Evolutionary conservation across 2,113 vertebrate genomes (phyloP).

Genomic region (Syngnathus scovelli): DNA sequence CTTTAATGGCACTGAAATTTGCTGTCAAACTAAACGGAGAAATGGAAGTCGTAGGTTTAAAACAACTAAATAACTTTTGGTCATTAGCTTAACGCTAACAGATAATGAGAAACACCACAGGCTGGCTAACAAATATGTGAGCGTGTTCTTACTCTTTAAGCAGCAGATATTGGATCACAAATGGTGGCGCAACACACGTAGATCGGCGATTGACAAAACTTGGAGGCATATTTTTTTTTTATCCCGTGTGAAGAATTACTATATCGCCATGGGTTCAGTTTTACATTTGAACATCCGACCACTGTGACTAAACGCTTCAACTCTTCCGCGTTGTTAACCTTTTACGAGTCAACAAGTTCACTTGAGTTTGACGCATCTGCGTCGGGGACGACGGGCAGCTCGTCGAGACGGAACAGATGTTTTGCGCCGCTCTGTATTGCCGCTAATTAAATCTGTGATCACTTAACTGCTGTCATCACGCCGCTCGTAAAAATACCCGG

Average conservation of each 20-base stretch:
- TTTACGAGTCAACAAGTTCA: neutral
- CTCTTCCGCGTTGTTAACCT: neutral
- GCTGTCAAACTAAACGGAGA: no score
- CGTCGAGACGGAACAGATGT: slow-evolving; percentile 7
- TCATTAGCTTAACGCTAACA: neutral
- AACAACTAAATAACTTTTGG: neutral
- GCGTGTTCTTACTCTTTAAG: neutral
- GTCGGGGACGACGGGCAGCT: neutral
- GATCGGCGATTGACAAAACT: neutral
- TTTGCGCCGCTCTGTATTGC: neutral
- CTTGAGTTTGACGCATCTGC: neutral
- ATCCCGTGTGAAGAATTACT: neutral
- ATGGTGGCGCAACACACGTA: no score
- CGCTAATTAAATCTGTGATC: slow-evolving; percentile 10
- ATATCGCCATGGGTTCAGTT: neutral
- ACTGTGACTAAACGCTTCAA: neutral
- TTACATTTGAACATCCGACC: neutral
- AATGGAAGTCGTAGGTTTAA: neutral
- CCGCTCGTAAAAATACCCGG: neutral
- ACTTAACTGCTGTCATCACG: slow-evolving; percentile 6
- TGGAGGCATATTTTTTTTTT: no score
- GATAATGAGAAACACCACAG: neutral
- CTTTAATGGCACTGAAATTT: no score
- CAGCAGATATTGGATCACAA: neutral
- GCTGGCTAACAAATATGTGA: neutral